phyloP scores from a whole-genome alignment of 2,888 invertebrate genomes.

The Augiades crinisus region DNA sequence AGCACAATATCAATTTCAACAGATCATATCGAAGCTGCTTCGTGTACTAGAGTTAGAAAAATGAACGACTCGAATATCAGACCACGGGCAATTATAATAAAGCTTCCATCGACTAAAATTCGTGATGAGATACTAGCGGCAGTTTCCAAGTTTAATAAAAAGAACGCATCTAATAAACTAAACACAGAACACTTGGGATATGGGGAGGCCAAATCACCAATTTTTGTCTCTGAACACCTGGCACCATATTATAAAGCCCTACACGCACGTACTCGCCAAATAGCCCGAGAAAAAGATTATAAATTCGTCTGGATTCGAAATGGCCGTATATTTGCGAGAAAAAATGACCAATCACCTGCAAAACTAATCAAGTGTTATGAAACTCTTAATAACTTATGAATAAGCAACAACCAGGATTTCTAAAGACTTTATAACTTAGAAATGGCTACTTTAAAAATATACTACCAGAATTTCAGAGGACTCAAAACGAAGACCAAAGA shows the following conservation, averaged over 20 bases:
- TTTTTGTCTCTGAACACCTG: slow-evolving; percentile 24
- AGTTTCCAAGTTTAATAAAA: slow-evolving; percentile 30
- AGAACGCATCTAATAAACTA: slow-evolving; percentile 26
- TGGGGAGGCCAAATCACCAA: slow-evolving; percentile 4
- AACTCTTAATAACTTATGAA: slow-evolving; percentile 13
- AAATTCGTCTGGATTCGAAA: slow-evolving; percentile 26
- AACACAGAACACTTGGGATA: slow-evolving; percentile 17
- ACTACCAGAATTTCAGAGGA: slow-evolving; percentile 26
- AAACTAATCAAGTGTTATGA: slow-evolving; percentile 10
- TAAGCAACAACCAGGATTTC: not conserved
- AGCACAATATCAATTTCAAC: not conserved
- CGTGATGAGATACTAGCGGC: slow-evolving; percentile 26
- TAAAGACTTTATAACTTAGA: not conserved
- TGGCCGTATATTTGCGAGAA: slow-evolving; percentile 26
- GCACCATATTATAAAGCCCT: slow-evolving; percentile 20
- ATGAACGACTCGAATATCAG: slow-evolving; percentile 5
- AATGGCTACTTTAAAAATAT: slow-evolving; percentile 18
- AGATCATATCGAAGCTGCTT: not conserved
- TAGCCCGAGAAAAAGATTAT: slow-evolving; percentile 14
- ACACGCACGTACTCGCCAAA: slow-evolving; percentile 17
- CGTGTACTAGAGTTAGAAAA: slow-evolving; percentile 9
- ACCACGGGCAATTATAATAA: slow-evolving; percentile 16
- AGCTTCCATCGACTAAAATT: not conserved
- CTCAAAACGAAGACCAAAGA: slow-evolving; percentile 24
- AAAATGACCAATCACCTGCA: slow-evolving; percentile 22